Evolutionary conservation across 1,140 invertebrate species (phyloP).

Genomic region (Metopolophium dirhodum): DNA sequence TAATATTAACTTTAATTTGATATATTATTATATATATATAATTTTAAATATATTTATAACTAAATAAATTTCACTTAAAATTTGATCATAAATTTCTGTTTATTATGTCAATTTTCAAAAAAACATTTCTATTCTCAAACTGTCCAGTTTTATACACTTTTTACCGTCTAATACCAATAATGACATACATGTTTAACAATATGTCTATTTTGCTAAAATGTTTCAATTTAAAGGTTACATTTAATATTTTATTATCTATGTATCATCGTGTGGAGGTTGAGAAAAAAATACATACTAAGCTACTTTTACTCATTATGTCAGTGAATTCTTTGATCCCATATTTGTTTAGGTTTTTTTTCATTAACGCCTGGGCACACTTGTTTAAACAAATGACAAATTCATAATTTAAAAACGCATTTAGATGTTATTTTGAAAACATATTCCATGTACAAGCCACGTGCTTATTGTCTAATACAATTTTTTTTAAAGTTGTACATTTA

Average conservation of each 20-base stretch:
- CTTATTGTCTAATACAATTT: not conserved
- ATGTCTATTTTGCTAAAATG: not conserved
- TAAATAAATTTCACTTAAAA: not conserved
- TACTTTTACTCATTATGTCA: not conserved
- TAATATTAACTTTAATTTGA: not conserved
- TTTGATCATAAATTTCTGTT: not conserved
- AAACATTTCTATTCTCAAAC: not conserved
- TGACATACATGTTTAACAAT: not conserved
- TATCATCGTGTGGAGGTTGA: not conserved
- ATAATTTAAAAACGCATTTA: slow-evolving; percentile 27
- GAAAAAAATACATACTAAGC: not conserved
- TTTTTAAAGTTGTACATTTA: not conserved
- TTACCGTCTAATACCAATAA: not conserved
- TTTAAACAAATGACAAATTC: slow-evolving; percentile 34
- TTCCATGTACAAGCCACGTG: not conserved
- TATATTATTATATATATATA: too few relatives aligned
- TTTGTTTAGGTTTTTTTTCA: slow-evolving; percentile 21
- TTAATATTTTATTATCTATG: not conserved
- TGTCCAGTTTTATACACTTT: not conserved
- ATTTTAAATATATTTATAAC: not conserved
- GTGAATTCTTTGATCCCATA: not conserved
- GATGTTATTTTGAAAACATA: slow-evolving; percentile 39
- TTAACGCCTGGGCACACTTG: slow-evolving; percentile 31
- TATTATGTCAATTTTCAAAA: not conserved
- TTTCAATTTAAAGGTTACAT: not conserved